Evolutionary conservation across 2,888 invertebrate species (phyloP).

Genomic region (Cheilosia urbana): DNA sequence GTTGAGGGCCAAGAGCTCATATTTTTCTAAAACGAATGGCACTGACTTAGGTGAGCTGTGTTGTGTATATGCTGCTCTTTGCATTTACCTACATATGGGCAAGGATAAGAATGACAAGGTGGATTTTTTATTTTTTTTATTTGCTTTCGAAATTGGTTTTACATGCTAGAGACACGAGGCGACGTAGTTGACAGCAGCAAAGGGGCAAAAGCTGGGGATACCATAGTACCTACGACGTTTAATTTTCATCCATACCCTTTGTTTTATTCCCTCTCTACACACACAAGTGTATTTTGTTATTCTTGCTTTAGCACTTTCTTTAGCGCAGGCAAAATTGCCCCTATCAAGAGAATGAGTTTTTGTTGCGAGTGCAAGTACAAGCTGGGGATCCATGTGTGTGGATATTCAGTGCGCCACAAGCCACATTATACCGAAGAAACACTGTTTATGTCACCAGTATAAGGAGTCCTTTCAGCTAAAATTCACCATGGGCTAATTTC

Average conservation of each 20-base stretch:
- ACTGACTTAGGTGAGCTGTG: slow-evolving; percentile 45
- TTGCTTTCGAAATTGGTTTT: slow-evolving; percentile 59
- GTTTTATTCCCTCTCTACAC: slow-evolving; percentile 15
- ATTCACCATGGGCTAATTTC: slow-evolving; percentile 75
- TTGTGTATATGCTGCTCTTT: slow-evolving; percentile 19
- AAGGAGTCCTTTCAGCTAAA: slow-evolving; percentile 71
- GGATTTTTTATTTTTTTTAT: slow-evolving; percentile 33
- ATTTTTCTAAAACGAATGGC: slow-evolving; percentile 48
- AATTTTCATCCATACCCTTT: slow-evolving; percentile 70
- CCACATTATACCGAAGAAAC: slow-evolving; percentile 57
- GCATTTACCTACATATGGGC: slow-evolving; percentile 8
- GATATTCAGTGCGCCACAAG: slow-evolving; percentile 19
- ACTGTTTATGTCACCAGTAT: slow-evolving; percentile 57
- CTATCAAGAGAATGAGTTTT: slow-evolving; percentile 56
- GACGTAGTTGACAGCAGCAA: slow-evolving; percentile 48
- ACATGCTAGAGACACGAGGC: slow-evolving; percentile 63
- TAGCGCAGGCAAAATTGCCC: slow-evolving; percentile 38
- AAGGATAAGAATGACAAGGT: slow-evolving; percentile 42
- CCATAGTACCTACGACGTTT: slow-evolving; percentile 42
- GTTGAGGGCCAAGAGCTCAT: slow-evolving; percentile 26
- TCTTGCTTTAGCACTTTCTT: slow-evolving; percentile 50
- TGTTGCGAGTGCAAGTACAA: slow-evolving; percentile 9
- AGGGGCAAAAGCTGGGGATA: slow-evolving; percentile 1
- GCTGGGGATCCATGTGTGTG: slow-evolving; percentile 20
- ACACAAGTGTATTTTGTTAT: not conserved